phyloP scores from a whole-genome alignment of 2,888 invertebrate genomes.

The Buathra laborator region DNA sequence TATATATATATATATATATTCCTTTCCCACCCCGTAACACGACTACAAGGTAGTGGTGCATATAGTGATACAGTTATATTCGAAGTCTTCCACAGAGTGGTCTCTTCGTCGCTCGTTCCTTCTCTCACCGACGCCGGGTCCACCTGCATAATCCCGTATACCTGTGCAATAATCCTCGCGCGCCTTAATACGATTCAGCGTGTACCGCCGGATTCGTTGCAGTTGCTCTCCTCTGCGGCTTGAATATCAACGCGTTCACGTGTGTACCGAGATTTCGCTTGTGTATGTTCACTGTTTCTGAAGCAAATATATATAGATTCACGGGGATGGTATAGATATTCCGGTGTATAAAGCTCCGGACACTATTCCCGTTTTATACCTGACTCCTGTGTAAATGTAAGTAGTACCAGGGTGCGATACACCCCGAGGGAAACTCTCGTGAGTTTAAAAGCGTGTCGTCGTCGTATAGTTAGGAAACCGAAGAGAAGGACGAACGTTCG shows the following conservation, averaged over 20 bases:
- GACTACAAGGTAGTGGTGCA: constrained; percentile 31
- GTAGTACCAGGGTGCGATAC: neutral
- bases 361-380: neutral
- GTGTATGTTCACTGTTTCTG: neutral
- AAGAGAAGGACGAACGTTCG: neutral
- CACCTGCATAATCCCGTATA: constrained; percentile 67
- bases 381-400: constrained; percentile 17
- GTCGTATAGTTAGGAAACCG: neutral
- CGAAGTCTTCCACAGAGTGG: constrained; percentile 51
- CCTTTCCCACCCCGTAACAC: constrained; percentile 18
- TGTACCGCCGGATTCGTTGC: constrained; percentile 48
- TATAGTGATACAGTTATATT: constrained; percentile 38
- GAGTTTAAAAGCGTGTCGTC: neutral
- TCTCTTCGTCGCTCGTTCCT: constrained; percentile 36
- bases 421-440: neutral
- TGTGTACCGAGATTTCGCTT: constrained; percentile 36
- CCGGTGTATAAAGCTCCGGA: neutral
- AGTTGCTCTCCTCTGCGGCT: constrained; percentile 9
- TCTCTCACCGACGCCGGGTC: constrained; percentile 41
- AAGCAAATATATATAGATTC: neutral
- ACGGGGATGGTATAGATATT: neutral
- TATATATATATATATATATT: constrained; percentile 35
- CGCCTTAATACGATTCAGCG: constrained; percentile 66
- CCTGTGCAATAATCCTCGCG: constrained; percentile 66
- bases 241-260: constrained; percentile 47